phyloP scores from a whole-genome alignment of 2,113 vertebrate species.

The Ramphastos sulfuratus region DNA sequence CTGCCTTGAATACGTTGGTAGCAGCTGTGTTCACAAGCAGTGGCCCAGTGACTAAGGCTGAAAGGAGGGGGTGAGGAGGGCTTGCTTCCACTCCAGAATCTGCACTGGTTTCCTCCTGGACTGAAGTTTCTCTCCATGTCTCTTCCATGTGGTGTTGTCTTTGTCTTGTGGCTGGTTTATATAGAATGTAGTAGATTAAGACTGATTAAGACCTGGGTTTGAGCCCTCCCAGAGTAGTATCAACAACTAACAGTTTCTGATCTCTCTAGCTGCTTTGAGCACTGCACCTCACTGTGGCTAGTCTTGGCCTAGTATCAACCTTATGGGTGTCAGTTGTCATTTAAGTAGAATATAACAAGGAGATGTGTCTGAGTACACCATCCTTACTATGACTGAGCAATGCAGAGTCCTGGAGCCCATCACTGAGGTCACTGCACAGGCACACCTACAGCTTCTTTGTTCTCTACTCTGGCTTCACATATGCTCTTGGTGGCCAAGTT shows the following conservation, averaged over 20 bases:
- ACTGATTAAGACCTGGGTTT: not conserved
- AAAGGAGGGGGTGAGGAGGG: not conserved
- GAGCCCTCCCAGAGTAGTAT: not conserved
- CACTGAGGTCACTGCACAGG: not conserved
- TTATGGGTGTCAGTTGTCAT: not conserved
- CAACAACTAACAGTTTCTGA: not conserved
- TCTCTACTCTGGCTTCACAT: not conserved
- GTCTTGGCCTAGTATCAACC: not conserved
- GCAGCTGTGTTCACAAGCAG: not conserved
- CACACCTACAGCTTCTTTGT: not conserved
- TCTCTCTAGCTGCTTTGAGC: not conserved
- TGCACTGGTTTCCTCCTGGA: not conserved
- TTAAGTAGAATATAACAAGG: not conserved
- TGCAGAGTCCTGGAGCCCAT: not conserved
- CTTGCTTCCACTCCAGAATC: not conserved
- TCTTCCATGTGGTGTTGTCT: not conserved
- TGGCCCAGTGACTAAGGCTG: not conserved
- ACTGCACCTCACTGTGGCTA: not conserved
- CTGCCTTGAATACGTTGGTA: not conserved
- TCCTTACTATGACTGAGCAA: not conserved
- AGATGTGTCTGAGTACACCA: not conserved
- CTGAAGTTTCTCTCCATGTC: not conserved
- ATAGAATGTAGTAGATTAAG: not conserved
- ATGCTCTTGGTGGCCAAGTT: not conserved
- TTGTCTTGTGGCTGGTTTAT: not conserved